Conservation (phyloP, 92 coral and sea anemone genomes). For the Bergia puertoricense region DNA sequence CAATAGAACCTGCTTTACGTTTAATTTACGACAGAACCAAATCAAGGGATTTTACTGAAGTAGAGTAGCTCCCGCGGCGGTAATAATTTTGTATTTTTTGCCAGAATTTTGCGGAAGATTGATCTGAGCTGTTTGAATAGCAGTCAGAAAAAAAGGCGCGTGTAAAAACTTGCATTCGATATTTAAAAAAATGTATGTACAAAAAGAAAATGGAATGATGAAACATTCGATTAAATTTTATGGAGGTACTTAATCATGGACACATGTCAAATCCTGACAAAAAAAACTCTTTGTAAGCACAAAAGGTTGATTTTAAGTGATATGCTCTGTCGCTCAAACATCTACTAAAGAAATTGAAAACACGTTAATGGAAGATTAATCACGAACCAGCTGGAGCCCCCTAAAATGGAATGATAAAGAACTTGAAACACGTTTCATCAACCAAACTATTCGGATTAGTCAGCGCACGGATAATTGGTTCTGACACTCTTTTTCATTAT, state of each 20-base stretch:
- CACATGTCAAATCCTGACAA: no score
- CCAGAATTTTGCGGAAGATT: not conserved
- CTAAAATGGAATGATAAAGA: not conserved
- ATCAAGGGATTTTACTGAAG: not conserved
- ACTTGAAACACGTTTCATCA: not conserved
- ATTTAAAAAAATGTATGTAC: no score
- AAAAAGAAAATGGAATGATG: not conserved
- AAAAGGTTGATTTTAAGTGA: not conserved
- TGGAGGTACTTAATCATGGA: not conserved
- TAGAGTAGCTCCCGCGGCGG: not conserved
- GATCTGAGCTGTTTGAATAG: not conserved
- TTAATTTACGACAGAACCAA: not conserved
- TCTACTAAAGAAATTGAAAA: not conserved
- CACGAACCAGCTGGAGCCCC: not conserved
- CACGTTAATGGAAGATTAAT: no score
- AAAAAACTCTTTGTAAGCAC: not conserved
- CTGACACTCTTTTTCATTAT: not conserved
- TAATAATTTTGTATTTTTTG: no score
- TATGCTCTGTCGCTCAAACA: no score
- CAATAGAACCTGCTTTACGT: no score
- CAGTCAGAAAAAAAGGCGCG: not conserved
- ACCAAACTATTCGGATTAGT: not conserved
- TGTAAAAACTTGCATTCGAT: not conserved
- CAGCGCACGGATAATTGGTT: not conserved
- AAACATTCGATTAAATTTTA: no score